Conservation (phyloP, 2,797 vertebrate genomes). For the Caiman crocodilus region DNA sequence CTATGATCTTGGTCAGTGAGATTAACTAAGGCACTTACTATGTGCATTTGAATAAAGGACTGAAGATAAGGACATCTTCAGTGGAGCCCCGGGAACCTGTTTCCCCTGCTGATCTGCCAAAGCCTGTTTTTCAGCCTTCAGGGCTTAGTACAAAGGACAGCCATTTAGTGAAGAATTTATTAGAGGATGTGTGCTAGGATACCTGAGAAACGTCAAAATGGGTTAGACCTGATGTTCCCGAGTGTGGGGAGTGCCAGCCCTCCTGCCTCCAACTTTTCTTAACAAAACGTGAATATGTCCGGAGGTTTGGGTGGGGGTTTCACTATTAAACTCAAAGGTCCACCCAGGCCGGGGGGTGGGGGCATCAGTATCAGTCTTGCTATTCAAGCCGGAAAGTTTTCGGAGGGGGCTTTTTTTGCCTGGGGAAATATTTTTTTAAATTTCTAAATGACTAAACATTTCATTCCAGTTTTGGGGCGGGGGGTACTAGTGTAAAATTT, state of each 20-base stretch:
- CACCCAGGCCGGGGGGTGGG: no score
- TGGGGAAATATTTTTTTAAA: background rate
- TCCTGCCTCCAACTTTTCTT: background rate
- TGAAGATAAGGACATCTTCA: background rate
- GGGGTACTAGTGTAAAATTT: no score
- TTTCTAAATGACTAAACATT: background rate
- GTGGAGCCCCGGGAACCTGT: background rate
- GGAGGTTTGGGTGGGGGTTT: rapidly evolving
- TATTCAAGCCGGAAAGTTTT: background rate
- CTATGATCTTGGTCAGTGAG: background rate
- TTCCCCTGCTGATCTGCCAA: background rate
- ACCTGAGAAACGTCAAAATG: background rate
- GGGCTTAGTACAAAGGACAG: background rate
- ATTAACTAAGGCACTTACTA: background rate
- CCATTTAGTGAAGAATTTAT: background rate
- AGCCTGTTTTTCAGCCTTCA: background rate
- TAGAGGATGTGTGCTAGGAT: background rate
- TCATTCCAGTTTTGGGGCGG: background rate
- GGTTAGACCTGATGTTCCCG: background rate
- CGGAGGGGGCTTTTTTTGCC: background rate
- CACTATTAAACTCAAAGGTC: background rate
- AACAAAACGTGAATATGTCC: background rate
- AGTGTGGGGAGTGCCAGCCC: rapidly evolving
- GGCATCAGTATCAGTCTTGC: no score
- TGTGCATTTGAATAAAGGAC: background rate